Base-by-base conservation (phyloP, 2,888 invertebrate genomes). In the Hydrotaea cyrtoneurina region DNA sequence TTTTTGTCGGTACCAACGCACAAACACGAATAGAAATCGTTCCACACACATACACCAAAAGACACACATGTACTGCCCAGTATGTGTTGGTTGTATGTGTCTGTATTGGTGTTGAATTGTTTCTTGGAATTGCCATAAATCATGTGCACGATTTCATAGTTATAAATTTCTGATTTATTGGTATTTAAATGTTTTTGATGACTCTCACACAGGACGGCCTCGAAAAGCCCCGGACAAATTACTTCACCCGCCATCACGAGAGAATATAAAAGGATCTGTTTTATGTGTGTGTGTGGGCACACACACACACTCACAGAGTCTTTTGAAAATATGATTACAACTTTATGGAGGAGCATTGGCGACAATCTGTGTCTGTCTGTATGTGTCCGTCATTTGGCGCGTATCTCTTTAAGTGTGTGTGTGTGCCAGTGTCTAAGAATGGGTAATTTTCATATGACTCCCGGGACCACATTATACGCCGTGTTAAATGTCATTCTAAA, bases 151-250 rank as follows among this genome's bases (percentile, higher is more conserved):
- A 57, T 71, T 17, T 69, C 19, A 57, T n/a, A 57, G 69, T 43
- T 17, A 57, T 77, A 69, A 57, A 62, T 72, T 72, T 59, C n/a
- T 71, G 69, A 78, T 69, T 71, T 78, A 72, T 78, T 62, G 36
- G 66, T 26, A n/a, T 59, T 78, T 17, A 57, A 78, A 69, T 57
- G 26, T 1, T 78, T 78, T 78, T 11, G 15, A 66, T 69, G 53
- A 19, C 13, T 10, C 39, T 1, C 39, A 31, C 39, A 39, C 39
- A 39, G 7, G 7, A 43, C 43, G 10, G 10, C 43, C 5, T 10
- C 43, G 15, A 43, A n/a, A 50, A 50, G 13, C 50, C 50, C 50
- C 3, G 50, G n/a, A 50, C 50, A 50, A 50, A 50, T 50, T 2
- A 50, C n/a, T 50, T n/a, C n/a, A 3, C 50, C 50, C 2, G 50